Conservation (phyloP, 2,797 vertebrate genomes). For the Meriones psammophilus region DNA sequence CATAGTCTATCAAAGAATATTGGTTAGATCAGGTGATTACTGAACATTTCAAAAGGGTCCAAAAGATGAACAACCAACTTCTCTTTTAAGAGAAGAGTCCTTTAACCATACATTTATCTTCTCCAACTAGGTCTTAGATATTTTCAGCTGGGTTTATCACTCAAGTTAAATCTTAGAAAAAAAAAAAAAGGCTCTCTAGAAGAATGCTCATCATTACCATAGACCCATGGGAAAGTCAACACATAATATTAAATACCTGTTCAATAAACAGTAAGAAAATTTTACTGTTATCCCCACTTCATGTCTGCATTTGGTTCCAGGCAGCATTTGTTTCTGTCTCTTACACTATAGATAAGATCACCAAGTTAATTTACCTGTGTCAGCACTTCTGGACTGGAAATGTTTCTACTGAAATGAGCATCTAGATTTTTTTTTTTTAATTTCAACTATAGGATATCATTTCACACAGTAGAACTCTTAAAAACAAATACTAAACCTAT, state of each 20-base stretch:
- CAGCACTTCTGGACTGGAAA: neutral
- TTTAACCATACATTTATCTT: neutral
- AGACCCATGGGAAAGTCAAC: neutral
- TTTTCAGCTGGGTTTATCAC: neutral
- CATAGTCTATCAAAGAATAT: neutral
- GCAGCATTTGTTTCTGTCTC: neutral
- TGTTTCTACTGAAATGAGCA: neutral
- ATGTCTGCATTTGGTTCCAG: neutral
- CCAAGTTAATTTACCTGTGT: neutral
- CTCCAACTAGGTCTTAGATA: neutral
- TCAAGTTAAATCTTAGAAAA: neutral
- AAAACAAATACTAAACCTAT: neutral
- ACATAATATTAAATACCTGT: neutral
- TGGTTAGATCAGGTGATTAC: neutral
- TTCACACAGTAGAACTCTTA: neutral
- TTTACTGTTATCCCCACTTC: neutral
- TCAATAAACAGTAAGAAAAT: neutral
- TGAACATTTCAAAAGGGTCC: neutral
- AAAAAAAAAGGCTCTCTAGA: neutral
- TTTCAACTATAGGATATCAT: neutral
- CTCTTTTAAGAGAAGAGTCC: neutral
- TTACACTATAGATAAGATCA: neutral
- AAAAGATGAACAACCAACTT: neutral
- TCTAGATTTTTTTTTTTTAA: neutral
- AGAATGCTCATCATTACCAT: too few relatives aligned